phyloP scores from a whole-genome alignment of 2,888 invertebrate genomes.

The Apotomis capreana region DNA sequence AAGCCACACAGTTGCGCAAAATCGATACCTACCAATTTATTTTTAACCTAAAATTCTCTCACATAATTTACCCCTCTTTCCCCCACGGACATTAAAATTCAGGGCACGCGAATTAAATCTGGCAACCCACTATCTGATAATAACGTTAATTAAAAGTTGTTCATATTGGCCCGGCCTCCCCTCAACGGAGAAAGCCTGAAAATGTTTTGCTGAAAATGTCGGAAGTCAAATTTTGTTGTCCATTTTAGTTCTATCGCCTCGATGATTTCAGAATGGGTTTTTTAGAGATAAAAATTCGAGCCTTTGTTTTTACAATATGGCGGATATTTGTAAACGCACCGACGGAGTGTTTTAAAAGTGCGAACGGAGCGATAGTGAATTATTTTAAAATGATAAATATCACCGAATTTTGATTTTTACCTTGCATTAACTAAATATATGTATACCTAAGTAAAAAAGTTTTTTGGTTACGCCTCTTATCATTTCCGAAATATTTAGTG shows the following conservation, averaged over 20 bases:
- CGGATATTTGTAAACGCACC: too few relatives aligned
- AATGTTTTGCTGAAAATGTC: background rate
- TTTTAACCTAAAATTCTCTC: conserved; percentile 2
- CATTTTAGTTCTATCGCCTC: conserved; percentile 3
- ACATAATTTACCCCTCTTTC: conserved; percentile 1
- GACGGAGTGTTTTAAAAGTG: too few relatives aligned
- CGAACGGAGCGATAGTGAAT: too few relatives aligned
- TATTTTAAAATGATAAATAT: too few relatives aligned
- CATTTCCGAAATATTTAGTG: too few relatives aligned
- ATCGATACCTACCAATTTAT: conserved; percentile 23
- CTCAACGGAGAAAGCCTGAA: conserved; percentile 27
- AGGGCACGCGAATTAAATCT: conserved; percentile 53
- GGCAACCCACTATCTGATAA: conserved; percentile 53
- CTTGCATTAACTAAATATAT: too few relatives aligned
- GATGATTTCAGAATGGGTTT: background rate
- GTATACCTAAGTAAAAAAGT: too few relatives aligned
- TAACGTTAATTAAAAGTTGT: conserved; percentile 48
- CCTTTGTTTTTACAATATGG: background rate
- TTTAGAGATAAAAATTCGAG: background rate
- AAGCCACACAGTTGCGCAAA: background rate
- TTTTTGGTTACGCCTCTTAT: too few relatives aligned
- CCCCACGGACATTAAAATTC: conserved; percentile 41
- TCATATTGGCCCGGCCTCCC: conserved; percentile 32
- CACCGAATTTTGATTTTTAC: too few relatives aligned
- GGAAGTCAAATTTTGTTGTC: conserved; percentile 14